These are phyloP conservation scores for Drosophila paranaensis DNA, from an alignment of 2,888 invertebrate genomes.

Conservation along the genomic window DNA sequence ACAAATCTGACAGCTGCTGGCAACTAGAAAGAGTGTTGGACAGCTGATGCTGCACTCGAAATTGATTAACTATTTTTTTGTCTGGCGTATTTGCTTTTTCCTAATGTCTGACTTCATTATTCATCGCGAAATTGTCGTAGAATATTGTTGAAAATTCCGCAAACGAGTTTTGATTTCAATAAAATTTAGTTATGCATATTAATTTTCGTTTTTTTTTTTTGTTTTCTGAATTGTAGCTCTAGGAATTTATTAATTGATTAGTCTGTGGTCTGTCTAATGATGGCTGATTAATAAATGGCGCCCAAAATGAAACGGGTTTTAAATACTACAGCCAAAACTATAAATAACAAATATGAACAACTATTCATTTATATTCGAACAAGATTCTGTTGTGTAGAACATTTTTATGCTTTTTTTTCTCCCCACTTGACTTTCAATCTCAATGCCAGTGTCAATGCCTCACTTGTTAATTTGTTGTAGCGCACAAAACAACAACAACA, in stretches of 20 bases:
- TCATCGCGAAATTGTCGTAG: slow-evolving; percentile 34
- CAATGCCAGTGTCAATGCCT: slow-evolving; percentile 49
- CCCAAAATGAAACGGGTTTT: slow-evolving; percentile 41
- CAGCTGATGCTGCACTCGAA: slow-evolving; percentile 22
- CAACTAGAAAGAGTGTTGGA: slow-evolving; percentile 2
- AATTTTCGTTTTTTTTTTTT: neutral
- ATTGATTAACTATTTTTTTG: slow-evolving; percentile 39
- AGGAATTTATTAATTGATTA: slow-evolving; percentile 46
- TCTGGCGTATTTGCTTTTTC: slow-evolving; percentile 1
- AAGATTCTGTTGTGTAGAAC: slow-evolving; percentile 11
- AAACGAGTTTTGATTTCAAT: slow-evolving; percentile 34
- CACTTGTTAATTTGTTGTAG: slow-evolving; percentile 27
- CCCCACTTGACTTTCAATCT: slow-evolving; percentile 25
- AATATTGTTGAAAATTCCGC: slow-evolving; percentile 35
- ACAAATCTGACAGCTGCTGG: slow-evolving; percentile 24
- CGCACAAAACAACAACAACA: slow-evolving; percentile 6
- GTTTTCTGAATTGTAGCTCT: slow-evolving; percentile 13
- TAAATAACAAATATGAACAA: slow-evolving; percentile 11
- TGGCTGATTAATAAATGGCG: slow-evolving; percentile 50
- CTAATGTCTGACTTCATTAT: slow-evolving; percentile 33
- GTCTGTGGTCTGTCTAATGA: slow-evolving; percentile 39
- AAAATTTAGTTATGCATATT: slow-evolving; percentile 19
- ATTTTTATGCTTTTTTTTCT: slow-evolving; percentile 6
- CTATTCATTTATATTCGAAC: neutral
- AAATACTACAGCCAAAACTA: slow-evolving; percentile 9